Evolutionary conservation across 2,888 invertebrate genomes (phyloP).

Genomic region (Nasonia oneida): DNA sequence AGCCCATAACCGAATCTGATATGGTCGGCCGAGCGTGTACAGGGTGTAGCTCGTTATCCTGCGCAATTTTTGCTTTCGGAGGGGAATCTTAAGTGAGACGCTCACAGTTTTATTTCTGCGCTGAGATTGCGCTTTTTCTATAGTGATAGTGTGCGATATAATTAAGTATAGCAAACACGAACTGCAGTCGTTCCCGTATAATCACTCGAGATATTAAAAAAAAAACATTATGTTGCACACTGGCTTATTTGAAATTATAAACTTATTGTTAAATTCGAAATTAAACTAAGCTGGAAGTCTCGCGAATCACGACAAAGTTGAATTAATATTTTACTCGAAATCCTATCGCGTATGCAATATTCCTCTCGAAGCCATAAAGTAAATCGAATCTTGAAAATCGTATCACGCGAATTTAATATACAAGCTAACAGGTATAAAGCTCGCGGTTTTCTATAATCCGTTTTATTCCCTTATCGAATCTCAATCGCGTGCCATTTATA

Average conservation of each 20-base stretch:
- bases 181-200: too few relatives aligned
- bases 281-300: too few relatives aligned
- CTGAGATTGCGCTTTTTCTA: neutral
- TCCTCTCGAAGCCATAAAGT: neutral
- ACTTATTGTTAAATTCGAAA: too few relatives aligned
- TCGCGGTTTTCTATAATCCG: neutral
- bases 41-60: neutral
- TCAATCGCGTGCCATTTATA: neutral
- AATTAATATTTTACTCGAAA: too few relatives aligned
- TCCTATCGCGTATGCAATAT: neutral
- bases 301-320: too few relatives aligned
- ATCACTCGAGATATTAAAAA: too few relatives aligned
- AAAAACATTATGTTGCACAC: too few relatives aligned
- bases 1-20: conserved; percentile 33
- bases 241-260: too few relatives aligned
- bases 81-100: neutral
- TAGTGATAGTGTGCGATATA: neutral
- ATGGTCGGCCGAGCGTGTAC: conserved; percentile 6
- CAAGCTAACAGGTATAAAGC: neutral
- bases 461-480: neutral
- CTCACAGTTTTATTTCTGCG: neutral
- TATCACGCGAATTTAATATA: neutral
- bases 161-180: neutral
- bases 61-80: conserved; percentile 22
- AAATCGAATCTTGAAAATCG: neutral